Percentiles rank a stretch among this genome's conserved stretches.
Conservation (phyloP, 2,888 invertebrate species). For the Phytoseiulus persimilis region DNA sequence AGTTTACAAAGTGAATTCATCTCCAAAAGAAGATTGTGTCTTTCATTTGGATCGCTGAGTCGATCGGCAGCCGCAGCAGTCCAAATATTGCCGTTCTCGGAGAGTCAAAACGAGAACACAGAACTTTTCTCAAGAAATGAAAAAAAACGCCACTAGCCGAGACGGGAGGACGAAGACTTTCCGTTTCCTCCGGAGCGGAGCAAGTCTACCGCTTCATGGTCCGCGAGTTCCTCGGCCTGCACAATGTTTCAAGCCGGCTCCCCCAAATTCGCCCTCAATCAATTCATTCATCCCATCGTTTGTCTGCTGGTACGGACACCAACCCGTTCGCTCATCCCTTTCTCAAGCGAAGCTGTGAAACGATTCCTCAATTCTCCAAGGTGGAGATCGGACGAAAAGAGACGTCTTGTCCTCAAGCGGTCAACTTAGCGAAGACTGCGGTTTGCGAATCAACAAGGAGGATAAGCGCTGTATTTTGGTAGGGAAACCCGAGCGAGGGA, state of each 20-base stretch:
- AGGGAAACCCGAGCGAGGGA: too few relatives aligned
- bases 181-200: background rate
- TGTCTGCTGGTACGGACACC: background rate
- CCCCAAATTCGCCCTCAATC: background rate
- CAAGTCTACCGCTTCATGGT: background rate
- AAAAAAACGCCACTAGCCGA: background rate
- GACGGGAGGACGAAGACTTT: background rate
- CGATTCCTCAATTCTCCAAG: background rate
- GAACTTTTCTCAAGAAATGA: background rate
- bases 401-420: too few relatives aligned
- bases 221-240: background rate
- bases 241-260: background rate
- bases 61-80: background rate
- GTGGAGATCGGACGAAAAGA: background rate
- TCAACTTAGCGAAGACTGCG: too few relatives aligned
- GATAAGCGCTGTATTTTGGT: too few relatives aligned
- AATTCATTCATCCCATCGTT: background rate
- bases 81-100: slow-evolving; percentile 5
- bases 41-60: background rate
- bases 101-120: slow-evolving; percentile 5
- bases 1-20: background rate
- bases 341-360: background rate
- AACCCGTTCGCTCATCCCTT: background rate
- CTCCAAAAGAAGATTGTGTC: background rate
- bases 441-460: too few relatives aligned